Base-by-base conservation (phyloP, 2,888 invertebrate genomes). In the Hylaea fasciaria region DNA sequence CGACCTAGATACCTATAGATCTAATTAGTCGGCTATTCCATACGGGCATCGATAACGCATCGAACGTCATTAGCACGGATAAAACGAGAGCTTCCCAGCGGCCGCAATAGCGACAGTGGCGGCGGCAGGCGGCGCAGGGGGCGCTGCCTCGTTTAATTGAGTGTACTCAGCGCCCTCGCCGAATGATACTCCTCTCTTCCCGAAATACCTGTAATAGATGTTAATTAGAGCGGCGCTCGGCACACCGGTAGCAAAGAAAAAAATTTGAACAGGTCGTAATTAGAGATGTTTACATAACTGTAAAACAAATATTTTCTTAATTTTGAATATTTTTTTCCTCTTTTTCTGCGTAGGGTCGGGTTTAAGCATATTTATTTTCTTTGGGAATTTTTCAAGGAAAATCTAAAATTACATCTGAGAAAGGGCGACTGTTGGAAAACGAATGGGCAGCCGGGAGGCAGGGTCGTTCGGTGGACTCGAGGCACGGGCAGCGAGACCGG, bases 221-320 rank as follows among this genome's bases (percentile, higher is more conserved):
- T 89, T 91, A 91, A 92, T 92, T 91, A 91, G 85, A 86, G 80
- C 82, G 77, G 82, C 85, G 82, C 83, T 78, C 82, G 77, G 83
- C 80, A 77, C 83, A 77, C 78, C 78, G 82, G 77, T 77, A 78
- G 85, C 84, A 82, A 84, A 86, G 86, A 85, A 89, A 58, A 89
- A 83, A 90, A 91, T 91, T 91, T 89, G 88, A 89, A 89, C 90
- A 88, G 85, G 87, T 86, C 89, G 91, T 91, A 91, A 92, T 91
- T 91, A 92, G 88, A 92, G 87, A 89, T 91, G 91, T 92, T 92
- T 90, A 87, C 90, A 87, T 85, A 89, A 89, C 86, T 87, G 90
- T 88, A 83, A 89, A 87, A 89, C 88, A 91, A 91, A 91, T 92
- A 91, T 92, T 92, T 92, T 86, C 86, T 85, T 87, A 89, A 90